Conservation (phyloP, 2,888 invertebrate genomes). For the Agelastica alni region DNA sequence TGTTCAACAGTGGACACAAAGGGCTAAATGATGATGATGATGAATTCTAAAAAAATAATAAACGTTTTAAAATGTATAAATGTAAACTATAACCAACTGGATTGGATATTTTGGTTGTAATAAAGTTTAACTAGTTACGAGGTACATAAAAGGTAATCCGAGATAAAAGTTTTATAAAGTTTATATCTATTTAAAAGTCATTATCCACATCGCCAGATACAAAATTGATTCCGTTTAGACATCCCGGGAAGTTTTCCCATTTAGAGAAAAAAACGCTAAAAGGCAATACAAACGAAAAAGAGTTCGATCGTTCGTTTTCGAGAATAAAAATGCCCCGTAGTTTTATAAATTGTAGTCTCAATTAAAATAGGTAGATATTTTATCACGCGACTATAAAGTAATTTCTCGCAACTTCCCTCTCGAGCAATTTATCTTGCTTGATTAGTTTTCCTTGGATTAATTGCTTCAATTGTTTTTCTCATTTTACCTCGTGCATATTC, state of each 20-base stretch:
- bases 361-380: constrained; percentile 58
- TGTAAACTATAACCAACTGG: too few species aligned
- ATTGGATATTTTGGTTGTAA: too few species aligned
- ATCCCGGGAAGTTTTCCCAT: background rate
- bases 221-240: too few species aligned
- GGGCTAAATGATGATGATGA: too few species aligned
- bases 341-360: constrained; percentile 54
- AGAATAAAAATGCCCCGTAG: constrained; percentile 31
- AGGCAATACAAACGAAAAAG: background rate
- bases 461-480: constrained; percentile 59
- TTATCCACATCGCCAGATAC: too few species aligned
- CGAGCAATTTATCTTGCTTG: constrained; percentile 58
- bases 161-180: too few species aligned
- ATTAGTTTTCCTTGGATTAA: constrained; percentile 60
- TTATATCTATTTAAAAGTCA: too few species aligned
- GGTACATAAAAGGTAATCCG: too few species aligned
- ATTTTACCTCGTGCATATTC: constrained; percentile 55
- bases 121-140: too few species aligned
- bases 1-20: too few species aligned
- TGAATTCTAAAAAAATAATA: too few species aligned
- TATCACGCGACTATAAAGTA: constrained; percentile 58
- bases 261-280: background rate
- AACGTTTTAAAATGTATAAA: too few species aligned
- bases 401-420: constrained; percentile 53
- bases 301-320: constrained; percentile 1